Evolutionary conservation across 2,113 vertebrate genomes (phyloP).

Genomic region (Triplophysa dalaica): DNA sequence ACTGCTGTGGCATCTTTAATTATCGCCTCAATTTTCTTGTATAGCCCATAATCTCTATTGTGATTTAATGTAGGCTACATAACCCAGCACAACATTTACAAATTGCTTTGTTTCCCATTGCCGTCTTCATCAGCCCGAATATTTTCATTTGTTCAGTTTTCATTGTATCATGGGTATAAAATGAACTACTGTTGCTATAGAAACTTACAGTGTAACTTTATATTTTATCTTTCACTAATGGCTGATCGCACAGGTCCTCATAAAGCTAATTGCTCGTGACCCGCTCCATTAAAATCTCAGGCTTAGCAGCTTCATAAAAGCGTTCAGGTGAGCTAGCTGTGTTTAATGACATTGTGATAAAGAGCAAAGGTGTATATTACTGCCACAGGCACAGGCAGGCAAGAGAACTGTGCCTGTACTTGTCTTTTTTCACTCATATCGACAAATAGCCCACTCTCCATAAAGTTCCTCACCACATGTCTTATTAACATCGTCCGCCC

Average conservation of each 20-base stretch:
- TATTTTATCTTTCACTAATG: conserved; percentile 5
- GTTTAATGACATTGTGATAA: conserved; percentile 13
- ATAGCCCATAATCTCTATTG: no score
- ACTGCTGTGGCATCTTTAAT: not conserved
- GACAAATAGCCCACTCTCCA: not conserved
- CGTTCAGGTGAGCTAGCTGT: not conserved
- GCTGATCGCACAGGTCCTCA: not conserved
- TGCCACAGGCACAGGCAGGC: conserved; percentile 5
- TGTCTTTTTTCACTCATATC: not conserved
- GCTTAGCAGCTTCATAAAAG: not conserved
- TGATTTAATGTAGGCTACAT: no score
- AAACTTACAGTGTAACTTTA: conserved; percentile 5
- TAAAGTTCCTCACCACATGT: not conserved
- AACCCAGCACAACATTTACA: not conserved
- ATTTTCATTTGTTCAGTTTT: not conserved
- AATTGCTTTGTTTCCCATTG: not conserved
- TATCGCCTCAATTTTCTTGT: not conserved
- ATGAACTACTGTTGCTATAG: not conserved
- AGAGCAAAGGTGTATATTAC: conserved; percentile 34
- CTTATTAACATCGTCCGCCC: not conserved
- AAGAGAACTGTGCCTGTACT: conserved; percentile 7
- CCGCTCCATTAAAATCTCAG: conserved; percentile 20
- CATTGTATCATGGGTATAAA: not conserved
- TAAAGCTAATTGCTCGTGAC: conserved; percentile 35
- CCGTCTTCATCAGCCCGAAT: not conserved